A percentile compares a stretch with the other conserved stretches of the same genome.
These are phyloP conservation scores for Nymphalis io DNA, from an alignment of 1,140 invertebrate species.

Conservation along the genomic window DNA sequence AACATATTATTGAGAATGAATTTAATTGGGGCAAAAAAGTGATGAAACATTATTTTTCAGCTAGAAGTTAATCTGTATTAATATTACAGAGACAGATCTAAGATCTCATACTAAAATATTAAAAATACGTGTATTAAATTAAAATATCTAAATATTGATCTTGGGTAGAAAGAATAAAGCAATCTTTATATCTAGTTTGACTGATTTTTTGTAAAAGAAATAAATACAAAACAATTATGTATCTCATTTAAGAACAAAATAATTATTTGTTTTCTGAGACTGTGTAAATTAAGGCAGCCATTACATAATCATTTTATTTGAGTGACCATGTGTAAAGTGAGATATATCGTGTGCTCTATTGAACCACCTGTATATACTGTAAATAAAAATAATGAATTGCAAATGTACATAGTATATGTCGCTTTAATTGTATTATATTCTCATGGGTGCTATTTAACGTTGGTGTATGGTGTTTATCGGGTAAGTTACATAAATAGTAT, in stretches of 20 bases:
- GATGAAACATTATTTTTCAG: constrained; percentile 7
- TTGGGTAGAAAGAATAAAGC: constrained; percentile 12
- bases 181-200: constrained; percentile 58
- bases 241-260: constrained; percentile 75
- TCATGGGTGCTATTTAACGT: constrained; percentile 78
- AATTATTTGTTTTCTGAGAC: constrained; percentile 70
- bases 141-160: constrained; percentile 4
- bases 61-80: constrained; percentile 4
- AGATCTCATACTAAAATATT: constrained; percentile 12
- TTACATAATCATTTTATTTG: constrained; percentile 56
- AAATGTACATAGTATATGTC: constrained; percentile 55
- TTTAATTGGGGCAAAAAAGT: background rate
- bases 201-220: constrained; percentile 67
- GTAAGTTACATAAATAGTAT: constrained; percentile 50
- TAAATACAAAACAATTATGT: constrained; percentile 51
- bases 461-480: constrained; percentile 69
- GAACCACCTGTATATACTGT: constrained; percentile 63
- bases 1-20: background rate
- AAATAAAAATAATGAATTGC: constrained; percentile 45
- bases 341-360: constrained; percentile 36
- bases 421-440: constrained; percentile 76
- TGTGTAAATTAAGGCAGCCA: constrained; percentile 73
- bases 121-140: constrained; percentile 12
- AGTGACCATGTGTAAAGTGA: constrained; percentile 40
- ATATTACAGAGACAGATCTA: constrained; percentile 4